Percentiles rank a stretch among this genome's conserved stretches.
These are phyloP conservation scores for Copsychus sechellarum DNA, from an alignment of 2,113 vertebrate species.

Conservation along the genomic window DNA sequence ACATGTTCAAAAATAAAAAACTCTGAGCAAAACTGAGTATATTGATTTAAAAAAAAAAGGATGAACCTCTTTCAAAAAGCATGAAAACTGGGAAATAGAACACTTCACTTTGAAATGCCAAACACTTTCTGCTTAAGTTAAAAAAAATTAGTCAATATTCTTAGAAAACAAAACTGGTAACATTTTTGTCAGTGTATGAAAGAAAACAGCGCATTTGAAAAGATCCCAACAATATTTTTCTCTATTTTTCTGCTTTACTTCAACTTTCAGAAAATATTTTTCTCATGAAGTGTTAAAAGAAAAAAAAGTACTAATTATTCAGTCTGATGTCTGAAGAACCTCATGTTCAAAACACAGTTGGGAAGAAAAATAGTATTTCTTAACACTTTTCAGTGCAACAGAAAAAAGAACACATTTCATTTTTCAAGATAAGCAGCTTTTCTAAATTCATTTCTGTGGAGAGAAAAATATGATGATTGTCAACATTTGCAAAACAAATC, in stretches of 20 bases:
- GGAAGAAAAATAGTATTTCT: background rate
- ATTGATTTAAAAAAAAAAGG: background rate
- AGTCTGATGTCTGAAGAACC: background rate
- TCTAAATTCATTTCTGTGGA: background rate
- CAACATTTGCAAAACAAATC: constrained; percentile 8
- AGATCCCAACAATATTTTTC: background rate
- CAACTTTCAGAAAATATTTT: background rate
- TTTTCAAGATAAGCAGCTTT: background rate
- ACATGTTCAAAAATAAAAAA: background rate
- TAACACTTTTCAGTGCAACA: background rate
- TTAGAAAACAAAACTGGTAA: background rate
- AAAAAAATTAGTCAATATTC: background rate
- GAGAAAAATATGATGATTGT: background rate
- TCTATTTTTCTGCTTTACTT: background rate
- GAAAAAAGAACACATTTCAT: background rate
- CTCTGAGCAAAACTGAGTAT: background rate
- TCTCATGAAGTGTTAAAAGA: background rate
- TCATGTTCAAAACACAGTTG: background rate
- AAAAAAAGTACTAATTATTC: background rate
- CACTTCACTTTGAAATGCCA: background rate
- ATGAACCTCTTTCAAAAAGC: background rate
- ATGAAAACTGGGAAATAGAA: background rate
- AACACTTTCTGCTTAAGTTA: background rate
- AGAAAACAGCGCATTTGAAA: background rate
- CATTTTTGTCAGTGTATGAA: background rate